These are phyloP conservation scores for Monopis laevigella DNA, from an alignment of 2,888 invertebrate genomes.

Conservation along the genomic window DNA sequence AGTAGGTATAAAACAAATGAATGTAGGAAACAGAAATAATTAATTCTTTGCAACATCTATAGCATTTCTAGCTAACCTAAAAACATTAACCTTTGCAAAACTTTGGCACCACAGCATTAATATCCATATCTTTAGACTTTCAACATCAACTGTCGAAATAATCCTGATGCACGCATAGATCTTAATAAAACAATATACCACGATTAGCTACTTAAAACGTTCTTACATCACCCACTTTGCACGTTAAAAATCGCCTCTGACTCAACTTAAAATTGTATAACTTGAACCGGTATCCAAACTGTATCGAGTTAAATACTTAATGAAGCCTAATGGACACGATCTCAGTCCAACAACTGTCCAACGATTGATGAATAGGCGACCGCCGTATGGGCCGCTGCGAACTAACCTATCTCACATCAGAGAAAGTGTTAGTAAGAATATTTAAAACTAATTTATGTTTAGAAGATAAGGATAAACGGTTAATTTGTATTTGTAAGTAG, in stretches of 20 bases:
- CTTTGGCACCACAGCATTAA: background rate
- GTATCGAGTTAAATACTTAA: conserved; percentile 58
- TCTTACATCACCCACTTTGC: conserved; percentile 2
- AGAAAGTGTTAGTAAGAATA: conserved; percentile 37
- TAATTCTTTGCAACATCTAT: too few species aligned
- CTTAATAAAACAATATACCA: conserved; percentile 4
- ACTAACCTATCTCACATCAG: conserved; percentile 36
- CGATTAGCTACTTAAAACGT: conserved; percentile 8
- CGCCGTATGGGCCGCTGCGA: conserved; percentile 26
- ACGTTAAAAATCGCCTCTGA: conserved; percentile 9
- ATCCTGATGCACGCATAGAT: conserved; percentile 6
- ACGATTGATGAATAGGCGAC: conserved; percentile 49
- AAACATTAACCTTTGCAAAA: too few species aligned
- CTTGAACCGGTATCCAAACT: conserved; percentile 38
- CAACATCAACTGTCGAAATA: conserved; percentile 5
- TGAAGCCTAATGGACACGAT: conserved; percentile 49
- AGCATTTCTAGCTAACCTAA: too few species aligned
- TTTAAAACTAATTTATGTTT: conserved; percentile 18
- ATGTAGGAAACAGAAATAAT: too few species aligned
- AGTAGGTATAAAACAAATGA: too few species aligned
- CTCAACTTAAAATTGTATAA: conserved; percentile 45
- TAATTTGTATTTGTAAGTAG: conserved; percentile 50
- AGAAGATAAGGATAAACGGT: conserved; percentile 50
- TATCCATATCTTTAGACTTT: background rate
- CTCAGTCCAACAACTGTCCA: conserved; percentile 45